Evolutionary conservation across 2,888 invertebrate species (phyloP), one percentile per base, ranked within the genome.

Genomic region (Drosophila cyrtoloma): DNA sequence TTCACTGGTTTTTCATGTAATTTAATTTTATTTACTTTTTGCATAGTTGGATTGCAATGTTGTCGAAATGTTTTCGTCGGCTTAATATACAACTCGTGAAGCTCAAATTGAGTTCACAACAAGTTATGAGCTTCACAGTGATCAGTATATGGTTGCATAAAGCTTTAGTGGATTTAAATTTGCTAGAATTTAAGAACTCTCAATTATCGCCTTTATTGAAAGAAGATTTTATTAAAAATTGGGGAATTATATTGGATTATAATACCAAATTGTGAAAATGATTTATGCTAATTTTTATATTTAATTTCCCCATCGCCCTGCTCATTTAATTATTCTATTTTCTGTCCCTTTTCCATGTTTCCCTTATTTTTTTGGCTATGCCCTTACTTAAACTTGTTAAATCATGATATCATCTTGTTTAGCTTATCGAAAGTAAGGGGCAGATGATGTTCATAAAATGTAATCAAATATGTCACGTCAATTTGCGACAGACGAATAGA

Each of bases 391-490:
- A 55, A 16, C 22, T 55, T 22, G 53, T 14, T 35, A 6, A 37
- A n/a, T 56, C 22, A n/a, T 33, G 10, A 32, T 33, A 33, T 64
- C 19, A 28, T 56, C 19, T 62, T 50, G 61, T 19, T 47, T 10
- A 64, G 39, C 37, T n/a, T 28, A n/a, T 30, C 33, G 0, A 19
- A 37, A 28, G 42, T 42, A 57, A 14, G 53, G 26, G 30, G 32
- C 26, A 65, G 52, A 53, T 59, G 42, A 30, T 71, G 62, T 56
- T 65, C 62, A 80, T 71, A 70, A 59, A 77, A 47, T 16, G 26
- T 47, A 47, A 62, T 51, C 62, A 66, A 71, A 66, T 66, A 35
- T 33, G 60, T 50, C 59, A 44, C 62, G 50, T 62, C 77, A 57
- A 77, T 76, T 77, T 71, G 50, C 19, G 39, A n/a, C 12, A 10